These are phyloP conservation scores for Alloplasta piceator DNA, from an alignment of 2,888 invertebrate genomes.

Conservation along the genomic window DNA sequence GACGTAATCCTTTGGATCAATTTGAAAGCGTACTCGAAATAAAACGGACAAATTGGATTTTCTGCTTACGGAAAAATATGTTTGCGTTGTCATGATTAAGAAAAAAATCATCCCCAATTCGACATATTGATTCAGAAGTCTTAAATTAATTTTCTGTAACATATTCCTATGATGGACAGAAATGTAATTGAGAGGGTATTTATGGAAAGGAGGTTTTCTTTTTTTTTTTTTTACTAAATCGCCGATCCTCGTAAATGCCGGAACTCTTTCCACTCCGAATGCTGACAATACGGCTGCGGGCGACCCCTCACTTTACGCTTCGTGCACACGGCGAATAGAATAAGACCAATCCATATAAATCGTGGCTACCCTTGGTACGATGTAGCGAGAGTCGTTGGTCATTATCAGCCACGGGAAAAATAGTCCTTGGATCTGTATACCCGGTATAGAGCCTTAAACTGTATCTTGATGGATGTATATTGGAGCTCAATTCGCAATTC, in stretches of 20 bases:
- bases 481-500: constrained; percentile 41
- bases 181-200: no score
- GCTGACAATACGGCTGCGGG: constrained; percentile 11
- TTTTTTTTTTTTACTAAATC: no score
- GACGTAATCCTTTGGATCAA: no score
- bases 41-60: no score
- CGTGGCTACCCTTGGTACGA: constrained; percentile 20
- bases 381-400: constrained; percentile 47
- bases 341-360: constrained; percentile 11
- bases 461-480: constrained; percentile 49
- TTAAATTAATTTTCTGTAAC: no score
- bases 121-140: no score
- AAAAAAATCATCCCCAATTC: no score
- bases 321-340: constrained; percentile 38
- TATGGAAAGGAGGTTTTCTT: no score
- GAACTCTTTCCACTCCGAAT: constrained; percentile 60
- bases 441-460: constrained; percentile 23
- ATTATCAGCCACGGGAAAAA: constrained; percentile 28
- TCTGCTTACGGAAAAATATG: no score
- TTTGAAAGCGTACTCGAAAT: no score
- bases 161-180: no score
- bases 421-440: constrained; percentile 39
- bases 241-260: constrained; percentile 4
- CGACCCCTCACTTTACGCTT: constrained; percentile 30
- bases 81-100: no score